Percentiles rank a stretch among this genome's conserved stretches.
These are phyloP conservation scores for Ammospiza nelsoni DNA, from an alignment of 2,113 vertebrate species.

Conservation along the genomic window DNA sequence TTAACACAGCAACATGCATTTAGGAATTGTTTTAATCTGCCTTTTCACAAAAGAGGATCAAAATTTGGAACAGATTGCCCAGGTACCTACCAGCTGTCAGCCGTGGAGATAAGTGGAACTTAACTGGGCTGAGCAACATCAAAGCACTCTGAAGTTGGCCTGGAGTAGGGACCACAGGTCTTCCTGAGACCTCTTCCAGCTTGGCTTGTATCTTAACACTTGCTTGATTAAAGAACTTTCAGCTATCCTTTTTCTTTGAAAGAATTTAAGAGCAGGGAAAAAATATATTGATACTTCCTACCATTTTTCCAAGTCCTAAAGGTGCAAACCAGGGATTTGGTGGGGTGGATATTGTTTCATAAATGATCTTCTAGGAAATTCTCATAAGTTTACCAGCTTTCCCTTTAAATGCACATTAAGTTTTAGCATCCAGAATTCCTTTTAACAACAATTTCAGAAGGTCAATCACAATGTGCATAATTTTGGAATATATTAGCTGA, in stretches of 20 bases:
- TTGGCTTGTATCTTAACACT: not conserved
- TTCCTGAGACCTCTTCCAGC: not conserved
- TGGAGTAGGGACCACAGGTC: not conserved
- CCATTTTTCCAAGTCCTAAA: not conserved
- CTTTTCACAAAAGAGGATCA: not conserved
- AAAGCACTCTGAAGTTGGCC: not conserved
- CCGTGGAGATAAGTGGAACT: not conserved
- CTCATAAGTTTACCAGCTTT: not conserved
- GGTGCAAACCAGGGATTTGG: not conserved
- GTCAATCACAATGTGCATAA: not conserved
- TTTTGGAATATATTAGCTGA: not conserved
- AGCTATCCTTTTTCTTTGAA: not conserved
- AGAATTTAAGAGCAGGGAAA: not conserved
- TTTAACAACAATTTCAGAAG: not conserved
- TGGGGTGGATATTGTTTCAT: not conserved
- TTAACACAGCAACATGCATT: not conserved
- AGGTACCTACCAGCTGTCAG: not conserved
- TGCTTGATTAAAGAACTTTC: not conserved
- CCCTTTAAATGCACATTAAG: not conserved
- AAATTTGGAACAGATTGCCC: not conserved
- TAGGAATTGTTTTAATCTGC: not conserved
- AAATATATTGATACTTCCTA: fast-evolving
- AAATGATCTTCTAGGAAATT: not conserved
- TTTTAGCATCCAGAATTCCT: not conserved
- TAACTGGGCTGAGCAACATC: not conserved